A percentile compares a stretch with the other conserved stretches of the same genome.
phyloP scores from a whole-genome alignment of 2,888 invertebrate genomes.

The Chalcosyrphus nemorum region DNA sequence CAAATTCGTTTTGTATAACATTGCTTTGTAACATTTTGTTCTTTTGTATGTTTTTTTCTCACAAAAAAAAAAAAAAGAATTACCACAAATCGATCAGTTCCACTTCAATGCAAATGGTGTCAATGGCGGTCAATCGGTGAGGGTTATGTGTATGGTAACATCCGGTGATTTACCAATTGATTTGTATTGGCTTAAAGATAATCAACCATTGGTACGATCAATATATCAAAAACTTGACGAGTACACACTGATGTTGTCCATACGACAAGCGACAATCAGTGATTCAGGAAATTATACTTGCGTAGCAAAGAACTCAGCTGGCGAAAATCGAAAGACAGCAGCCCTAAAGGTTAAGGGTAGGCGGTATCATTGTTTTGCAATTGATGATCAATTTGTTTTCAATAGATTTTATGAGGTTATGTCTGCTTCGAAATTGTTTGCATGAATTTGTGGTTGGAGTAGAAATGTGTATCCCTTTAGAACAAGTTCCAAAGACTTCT shows the following conservation, averaged over 20 bases:
- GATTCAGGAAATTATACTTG: conserved; percentile 85
- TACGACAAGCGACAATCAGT: conserved; percentile 81
- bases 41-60: conserved; percentile 15
- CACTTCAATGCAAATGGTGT: conserved; percentile 83
- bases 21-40: conserved; percentile 43
- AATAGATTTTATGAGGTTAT: neutral
- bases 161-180: conserved; percentile 91
- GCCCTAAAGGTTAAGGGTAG: conserved; percentile 85
- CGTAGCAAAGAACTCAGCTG: conserved; percentile 84
- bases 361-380: conserved; percentile 20
- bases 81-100: conserved; percentile 84
- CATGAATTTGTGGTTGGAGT: too few relatives aligned
- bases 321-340: conserved; percentile 83
- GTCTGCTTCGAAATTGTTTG: neutral
- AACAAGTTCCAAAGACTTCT: too few relatives aligned
- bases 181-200: conserved; percentile 86
- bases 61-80: conserved; percentile 77
- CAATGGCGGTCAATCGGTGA: conserved; percentile 83
- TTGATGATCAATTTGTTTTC: neutral
- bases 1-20: conserved; percentile 42
- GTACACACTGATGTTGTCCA: conserved; percentile 82
- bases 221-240: conserved; percentile 83
- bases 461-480: too few relatives aligned
- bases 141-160: conserved; percentile 86
- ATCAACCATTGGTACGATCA: conserved; percentile 79